Evolutionary conservation across 2,888 invertebrate genomes (phyloP), one percentile per base, ranked within the genome.

Genomic region (Stenolophus ochropezus): DNA sequence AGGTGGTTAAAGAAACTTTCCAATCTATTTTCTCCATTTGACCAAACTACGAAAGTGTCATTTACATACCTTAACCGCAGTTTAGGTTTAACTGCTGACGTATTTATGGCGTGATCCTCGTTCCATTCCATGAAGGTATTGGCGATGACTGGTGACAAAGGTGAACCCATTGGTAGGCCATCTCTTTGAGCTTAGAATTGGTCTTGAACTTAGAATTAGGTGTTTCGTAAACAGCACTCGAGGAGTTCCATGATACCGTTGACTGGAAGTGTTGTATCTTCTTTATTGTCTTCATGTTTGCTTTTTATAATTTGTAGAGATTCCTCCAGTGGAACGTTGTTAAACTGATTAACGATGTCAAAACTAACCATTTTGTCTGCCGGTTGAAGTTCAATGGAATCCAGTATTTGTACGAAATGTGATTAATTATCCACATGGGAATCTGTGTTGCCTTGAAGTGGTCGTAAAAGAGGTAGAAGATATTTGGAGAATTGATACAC

Each of bases 111-210:
- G 27, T 27, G 27, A 27, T 27, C 21, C 75, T 84, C 83, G 14
- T 85, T 80, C 5, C 76, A 6, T 6, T 79, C 75, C 83, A 84
- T 83, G 49, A 81, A 84, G 25, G 83, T 23, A 18, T 80, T 80
- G 42, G 83, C 82, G 4, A 84, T 74, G 0, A 81, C 74, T 4
- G 83, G 83, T 25, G 83, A 79, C 11, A 84, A 82, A n/a, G 85
- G 83, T 5, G 82, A 83, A 1, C 83, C 84, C 82, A 84, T 84
- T 4, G 84, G 83, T 21, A 82, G 82, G 6, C 83, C 84, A 21
- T 81, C 77, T 80, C 5, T 5, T 5, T 4, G 27, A 27, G 27
- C 5, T 3, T 27, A 27, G 27, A 27, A 27, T 27, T 27, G 27
- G 5, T 27, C 27, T 27, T 27, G 27, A 27, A 27, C 5, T 27